Conservation (phyloP, 1,140 invertebrate genomes). For the Calliopsis andreniformis region DNA sequence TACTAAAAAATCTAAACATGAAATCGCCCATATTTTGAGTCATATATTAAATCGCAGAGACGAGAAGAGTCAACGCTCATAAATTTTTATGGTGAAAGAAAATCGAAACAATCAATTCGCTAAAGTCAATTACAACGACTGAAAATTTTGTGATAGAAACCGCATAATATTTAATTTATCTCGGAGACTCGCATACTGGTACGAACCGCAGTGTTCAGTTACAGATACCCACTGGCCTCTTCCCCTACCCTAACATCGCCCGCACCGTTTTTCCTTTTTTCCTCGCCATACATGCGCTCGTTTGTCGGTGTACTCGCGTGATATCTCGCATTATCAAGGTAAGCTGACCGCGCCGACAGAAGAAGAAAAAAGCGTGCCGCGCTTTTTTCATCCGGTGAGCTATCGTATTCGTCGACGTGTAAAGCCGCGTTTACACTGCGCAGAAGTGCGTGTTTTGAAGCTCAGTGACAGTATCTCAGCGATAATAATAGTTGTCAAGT, state of each 20-base stretch:
- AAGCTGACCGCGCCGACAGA: conserved; percentile 54
- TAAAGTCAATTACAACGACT: background rate
- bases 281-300: conserved; percentile 29
- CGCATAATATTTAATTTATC: conserved; percentile 59
- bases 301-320: conserved; percentile 59
- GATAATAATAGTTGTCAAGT: background rate
- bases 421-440: conserved; percentile 18
- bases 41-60: too few relatives aligned
- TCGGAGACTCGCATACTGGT: conserved; percentile 22
- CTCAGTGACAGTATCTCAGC: background rate
- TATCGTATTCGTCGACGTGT: conserved; percentile 6
- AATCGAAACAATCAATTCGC: too few relatives aligned
- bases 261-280: conserved; percentile 40
- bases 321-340: conserved; percentile 71
- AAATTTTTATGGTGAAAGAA: too few relatives aligned
- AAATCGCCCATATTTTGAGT: too few relatives aligned
- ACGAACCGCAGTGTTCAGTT: conserved; percentile 56
- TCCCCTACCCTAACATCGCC: conserved; percentile 17
- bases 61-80: too few relatives aligned
- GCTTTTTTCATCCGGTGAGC: conserved; percentile 58
- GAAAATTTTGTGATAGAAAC: conserved; percentile 4
- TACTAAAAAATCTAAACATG: too few relatives aligned
- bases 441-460: background rate
- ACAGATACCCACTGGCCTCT: conserved; percentile 59
- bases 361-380: conserved; percentile 22